phyloP scores from a whole-genome alignment of 1,140 invertebrate species.

The Cotesia glomerata region DNA sequence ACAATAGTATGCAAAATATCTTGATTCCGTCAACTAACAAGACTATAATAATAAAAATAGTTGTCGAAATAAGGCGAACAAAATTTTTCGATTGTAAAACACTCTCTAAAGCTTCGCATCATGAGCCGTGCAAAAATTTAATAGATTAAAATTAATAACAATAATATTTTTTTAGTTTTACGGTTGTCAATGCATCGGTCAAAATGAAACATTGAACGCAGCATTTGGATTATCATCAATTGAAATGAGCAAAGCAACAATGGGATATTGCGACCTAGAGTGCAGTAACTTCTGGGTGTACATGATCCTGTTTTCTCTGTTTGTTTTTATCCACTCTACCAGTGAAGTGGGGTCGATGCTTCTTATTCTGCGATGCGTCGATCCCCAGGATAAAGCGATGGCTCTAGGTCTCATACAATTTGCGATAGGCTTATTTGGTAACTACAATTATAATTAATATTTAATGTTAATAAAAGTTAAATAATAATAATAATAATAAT shows the following conservation, averaged over 20 bases:
- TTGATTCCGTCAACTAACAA: too few relatives aligned
- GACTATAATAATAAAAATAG: too few relatives aligned
- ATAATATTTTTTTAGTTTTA: constrained; percentile 65
- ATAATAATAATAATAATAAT: background rate
- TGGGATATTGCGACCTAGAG: constrained; percentile 79
- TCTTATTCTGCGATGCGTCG: constrained; percentile 87
- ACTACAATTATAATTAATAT: constrained; percentile 39
- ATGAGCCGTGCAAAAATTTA: too few relatives aligned
- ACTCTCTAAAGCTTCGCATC: too few relatives aligned
- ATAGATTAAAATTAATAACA: background rate
- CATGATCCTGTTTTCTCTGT: constrained; percentile 83
- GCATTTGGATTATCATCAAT: constrained; percentile 23
- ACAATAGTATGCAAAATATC: too few relatives aligned
- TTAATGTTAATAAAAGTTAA: background rate
- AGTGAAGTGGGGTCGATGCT: constrained; percentile 91
- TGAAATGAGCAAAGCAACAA: constrained; percentile 58
- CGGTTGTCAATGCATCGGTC: constrained; percentile 77
- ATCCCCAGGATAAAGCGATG: constrained; percentile 92
- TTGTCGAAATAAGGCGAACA: too few relatives aligned
- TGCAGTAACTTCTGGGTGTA: constrained; percentile 84
- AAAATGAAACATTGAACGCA: constrained; percentile 48
- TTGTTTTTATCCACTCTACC: constrained; percentile 90
- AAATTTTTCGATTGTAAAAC: too few relatives aligned
- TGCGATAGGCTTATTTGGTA: constrained; percentile 89
- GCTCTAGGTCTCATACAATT: constrained; percentile 92